Conservation (phyloP, 2,888 invertebrate genomes). For the Hypomecis atomaria region DNA sequence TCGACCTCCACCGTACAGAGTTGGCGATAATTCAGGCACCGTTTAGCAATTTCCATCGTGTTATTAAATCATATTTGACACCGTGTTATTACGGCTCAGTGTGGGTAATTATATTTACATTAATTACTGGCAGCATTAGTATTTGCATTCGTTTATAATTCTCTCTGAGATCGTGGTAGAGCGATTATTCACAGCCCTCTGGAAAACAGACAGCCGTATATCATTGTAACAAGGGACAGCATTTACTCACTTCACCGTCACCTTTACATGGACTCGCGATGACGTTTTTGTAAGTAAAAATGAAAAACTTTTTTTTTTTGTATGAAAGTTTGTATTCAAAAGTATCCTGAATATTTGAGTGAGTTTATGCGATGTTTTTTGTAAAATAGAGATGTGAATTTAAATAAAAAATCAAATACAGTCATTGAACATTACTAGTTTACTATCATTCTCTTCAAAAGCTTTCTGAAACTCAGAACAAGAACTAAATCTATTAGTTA, state of each 20-base stretch:
- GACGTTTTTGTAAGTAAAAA: too few species aligned
- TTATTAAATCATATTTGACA: conserved; percentile 64
- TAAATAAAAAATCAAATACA: too few species aligned
- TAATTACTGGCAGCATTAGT: conserved; percentile 57
- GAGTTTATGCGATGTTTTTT: too few species aligned
- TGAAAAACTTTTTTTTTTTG: too few species aligned
- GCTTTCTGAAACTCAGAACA: too few species aligned
- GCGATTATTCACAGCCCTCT: conserved; percentile 40
- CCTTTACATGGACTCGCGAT: too few species aligned
- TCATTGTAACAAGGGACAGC: conserved; percentile 12
- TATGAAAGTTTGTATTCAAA: too few species aligned
- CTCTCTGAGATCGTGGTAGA: conserved; percentile 32
- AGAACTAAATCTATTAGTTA: too few species aligned
- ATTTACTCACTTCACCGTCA: not conserved
- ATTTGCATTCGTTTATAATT: conserved; percentile 55
- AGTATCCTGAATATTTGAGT: too few species aligned
- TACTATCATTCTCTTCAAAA: too few species aligned
- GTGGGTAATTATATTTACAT: conserved; percentile 64
- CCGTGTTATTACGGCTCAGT: conserved; percentile 54
- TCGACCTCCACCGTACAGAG: conserved; percentile 17
- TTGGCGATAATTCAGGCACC: conserved; percentile 37
- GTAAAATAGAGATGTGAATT: too few species aligned
- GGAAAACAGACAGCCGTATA: conserved; percentile 7
- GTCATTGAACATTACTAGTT: too few species aligned
- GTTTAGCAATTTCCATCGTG: conserved; percentile 47